A percentile compares a stretch with the other conserved stretches of the same genome.
Conservation (phyloP, 2,888 invertebrate genomes). For the Papilio protenor region DNA sequence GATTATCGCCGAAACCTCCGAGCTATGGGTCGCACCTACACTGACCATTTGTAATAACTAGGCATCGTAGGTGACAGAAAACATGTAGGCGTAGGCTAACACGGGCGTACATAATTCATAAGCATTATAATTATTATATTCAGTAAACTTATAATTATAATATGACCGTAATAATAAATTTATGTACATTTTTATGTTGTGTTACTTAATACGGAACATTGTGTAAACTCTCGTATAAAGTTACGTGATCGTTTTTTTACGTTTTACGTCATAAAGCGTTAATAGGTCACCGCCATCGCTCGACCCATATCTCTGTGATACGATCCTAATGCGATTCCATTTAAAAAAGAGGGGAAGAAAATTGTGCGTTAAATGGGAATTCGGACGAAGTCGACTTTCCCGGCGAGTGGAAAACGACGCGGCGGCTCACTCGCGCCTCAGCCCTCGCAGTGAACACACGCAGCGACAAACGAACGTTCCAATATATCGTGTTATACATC, state of each 20-base stretch:
- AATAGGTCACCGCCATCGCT: constrained; percentile 33
- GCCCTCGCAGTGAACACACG: constrained; percentile 67
- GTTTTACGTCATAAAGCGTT: constrained; percentile 35
- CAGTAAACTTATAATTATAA: constrained; percentile 16
- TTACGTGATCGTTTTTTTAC: constrained; percentile 33
- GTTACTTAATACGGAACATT: constrained; percentile 23
- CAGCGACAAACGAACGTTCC: constrained; percentile 39
- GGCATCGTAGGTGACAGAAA: constrained; percentile 18
- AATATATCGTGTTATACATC: constrained; percentile 31
- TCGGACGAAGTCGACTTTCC: constrained; percentile 71
- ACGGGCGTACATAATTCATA: constrained; percentile 17
- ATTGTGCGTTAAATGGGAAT: constrained; percentile 51
- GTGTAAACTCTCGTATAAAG: constrained; percentile 16
- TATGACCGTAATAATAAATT: constrained; percentile 19
- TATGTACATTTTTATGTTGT: constrained; percentile 11
- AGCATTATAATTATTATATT: constrained; percentile 15
- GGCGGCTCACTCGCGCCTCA: constrained; percentile 55
- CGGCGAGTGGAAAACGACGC: constrained; percentile 63
- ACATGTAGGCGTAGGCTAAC: constrained; percentile 8
- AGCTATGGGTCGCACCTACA: constrained; percentile 40
- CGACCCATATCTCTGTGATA: constrained; percentile 36
- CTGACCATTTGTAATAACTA: constrained; percentile 23
- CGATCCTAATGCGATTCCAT: constrained; percentile 59
- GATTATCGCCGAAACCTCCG: constrained; percentile 24
- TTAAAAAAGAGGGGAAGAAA: constrained; percentile 57